A percentile compares a stretch with the other conserved stretches of the same genome.
These are phyloP conservation scores for Stichopus chloronotus DNA, from an alignment of 35 echinoderm and acorn worm genomes.

Conservation along the genomic window DNA sequence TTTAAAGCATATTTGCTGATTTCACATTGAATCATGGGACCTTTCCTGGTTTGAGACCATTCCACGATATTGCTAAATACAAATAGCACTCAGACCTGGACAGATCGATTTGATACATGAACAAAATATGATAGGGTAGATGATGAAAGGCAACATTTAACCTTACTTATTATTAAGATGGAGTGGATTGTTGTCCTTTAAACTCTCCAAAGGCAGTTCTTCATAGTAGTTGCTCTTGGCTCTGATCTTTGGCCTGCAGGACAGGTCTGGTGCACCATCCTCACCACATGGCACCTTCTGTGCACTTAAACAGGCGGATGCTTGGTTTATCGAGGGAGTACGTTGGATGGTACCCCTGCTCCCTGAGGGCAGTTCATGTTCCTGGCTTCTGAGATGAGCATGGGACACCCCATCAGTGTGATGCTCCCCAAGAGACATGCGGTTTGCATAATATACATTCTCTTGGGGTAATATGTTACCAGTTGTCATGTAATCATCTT, in stretches of 20 bases:
- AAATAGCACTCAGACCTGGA: too few species aligned
- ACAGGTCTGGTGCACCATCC: not conserved
- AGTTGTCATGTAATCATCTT: not conserved
- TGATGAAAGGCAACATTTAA: not conserved
- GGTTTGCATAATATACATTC: slow-evolving; percentile 8
- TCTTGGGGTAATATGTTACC: not conserved
- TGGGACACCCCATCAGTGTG: not conserved
- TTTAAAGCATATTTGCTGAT: too few species aligned
- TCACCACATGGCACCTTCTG: not conserved
- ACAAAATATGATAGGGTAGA: too few species aligned
- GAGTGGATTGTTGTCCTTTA: not conserved
- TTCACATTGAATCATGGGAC: too few species aligned
- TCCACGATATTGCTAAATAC: too few species aligned
- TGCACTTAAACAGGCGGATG: not conserved
- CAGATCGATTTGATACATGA: too few species aligned
- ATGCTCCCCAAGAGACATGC: not conserved
- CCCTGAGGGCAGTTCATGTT: not conserved
- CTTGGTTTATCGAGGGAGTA: not conserved
- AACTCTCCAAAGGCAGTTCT: not conserved
- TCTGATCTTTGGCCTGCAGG: not conserved
- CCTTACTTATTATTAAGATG: not conserved
- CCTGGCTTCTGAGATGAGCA: slow-evolving; percentile 6
- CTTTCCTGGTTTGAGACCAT: too few species aligned
- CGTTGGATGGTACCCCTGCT: not conserved
- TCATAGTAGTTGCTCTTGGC: not conserved